phyloP scores from a whole-genome alignment of 2,888 invertebrate species.

The Yponomeuta cagnagella region DNA sequence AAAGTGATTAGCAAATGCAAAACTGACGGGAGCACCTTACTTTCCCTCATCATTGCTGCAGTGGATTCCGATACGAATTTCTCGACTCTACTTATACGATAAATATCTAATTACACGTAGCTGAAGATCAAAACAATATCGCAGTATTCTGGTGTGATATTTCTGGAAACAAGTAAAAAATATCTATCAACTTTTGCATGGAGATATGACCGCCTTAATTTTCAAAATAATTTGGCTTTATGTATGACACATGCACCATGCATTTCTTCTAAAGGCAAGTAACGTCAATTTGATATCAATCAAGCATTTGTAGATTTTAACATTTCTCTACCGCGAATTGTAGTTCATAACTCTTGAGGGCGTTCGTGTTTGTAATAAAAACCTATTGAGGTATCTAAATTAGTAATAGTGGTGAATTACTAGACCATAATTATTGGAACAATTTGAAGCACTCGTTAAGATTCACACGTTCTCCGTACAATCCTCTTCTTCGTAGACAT shows the following conservation, averaged over 20 bases:
- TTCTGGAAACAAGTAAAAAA: too few relatives aligned
- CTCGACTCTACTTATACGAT: too few relatives aligned
- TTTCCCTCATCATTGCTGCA: too few relatives aligned
- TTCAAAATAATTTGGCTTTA: background rate
- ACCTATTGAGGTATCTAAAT: constrained; percentile 57
- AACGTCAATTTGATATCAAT: constrained; percentile 11
- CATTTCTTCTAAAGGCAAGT: constrained; percentile 2
- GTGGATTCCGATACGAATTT: too few relatives aligned
- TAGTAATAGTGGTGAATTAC: constrained; percentile 72
- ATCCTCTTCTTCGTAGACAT: constrained; percentile 63
- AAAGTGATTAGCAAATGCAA: too few relatives aligned
- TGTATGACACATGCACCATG: background rate
- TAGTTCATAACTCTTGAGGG: constrained; percentile 11
- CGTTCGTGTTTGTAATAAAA: constrained; percentile 58
- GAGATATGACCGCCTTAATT: background rate
- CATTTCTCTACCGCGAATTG: background rate
- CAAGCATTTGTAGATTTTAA: constrained; percentile 8
- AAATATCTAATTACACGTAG: too few relatives aligned
- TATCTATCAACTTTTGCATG: too few relatives aligned
- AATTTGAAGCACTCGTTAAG: constrained; percentile 74
- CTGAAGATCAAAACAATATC: too few relatives aligned
- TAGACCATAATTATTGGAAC: constrained; percentile 68
- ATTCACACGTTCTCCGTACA: constrained; percentile 71
- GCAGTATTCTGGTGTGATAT: too few relatives aligned
- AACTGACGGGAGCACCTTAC: too few relatives aligned